Percentiles rank a stretch among this genome's conserved stretches.
phyloP scores from a whole-genome alignment of 35 echinoderm and acorn worm species.

The Diadema setosum region DNA sequence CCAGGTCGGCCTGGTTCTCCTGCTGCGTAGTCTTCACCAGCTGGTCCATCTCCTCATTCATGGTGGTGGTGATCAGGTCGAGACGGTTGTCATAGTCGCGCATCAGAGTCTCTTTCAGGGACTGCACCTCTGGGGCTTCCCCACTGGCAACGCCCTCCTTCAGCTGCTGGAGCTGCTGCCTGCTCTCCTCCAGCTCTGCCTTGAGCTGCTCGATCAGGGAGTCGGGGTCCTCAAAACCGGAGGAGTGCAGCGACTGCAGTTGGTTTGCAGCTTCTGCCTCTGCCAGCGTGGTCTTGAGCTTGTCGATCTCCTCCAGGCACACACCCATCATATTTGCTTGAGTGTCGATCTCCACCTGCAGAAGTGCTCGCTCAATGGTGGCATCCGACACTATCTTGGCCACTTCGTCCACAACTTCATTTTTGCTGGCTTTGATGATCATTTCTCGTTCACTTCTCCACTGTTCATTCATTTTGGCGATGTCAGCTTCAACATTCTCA shows the following conservation, averaged over 20 bases:
- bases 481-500: constrained; percentile 10
- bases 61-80: constrained; percentile 81
- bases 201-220: constrained; percentile 1
- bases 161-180: constrained; percentile 31
- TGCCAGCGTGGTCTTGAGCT: background rate
- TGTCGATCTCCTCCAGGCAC: background rate
- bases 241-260: background rate
- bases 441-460: constrained; percentile 26
- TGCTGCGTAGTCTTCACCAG: constrained; percentile 73
- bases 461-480: constrained; percentile 21
- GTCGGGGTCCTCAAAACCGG: background rate
- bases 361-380: constrained; percentile 60
- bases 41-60: constrained; percentile 82
- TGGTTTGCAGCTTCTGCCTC: background rate
- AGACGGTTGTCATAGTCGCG: constrained; percentile 84
- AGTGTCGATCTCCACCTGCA: constrained; percentile 42
- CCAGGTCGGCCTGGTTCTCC: constrained; percentile 51
- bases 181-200: constrained; percentile 28
- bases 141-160: constrained; percentile 55
- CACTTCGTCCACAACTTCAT: constrained; percentile 62
- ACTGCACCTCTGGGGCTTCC: constrained; percentile 71
- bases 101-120: constrained; percentile 61
- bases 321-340: constrained; percentile 13
- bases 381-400: constrained; percentile 64
- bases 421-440: constrained; percentile 25